Evolutionary conservation across 2,888 invertebrate genomes (phyloP).

Genomic region (Phasia obesa): DNA sequence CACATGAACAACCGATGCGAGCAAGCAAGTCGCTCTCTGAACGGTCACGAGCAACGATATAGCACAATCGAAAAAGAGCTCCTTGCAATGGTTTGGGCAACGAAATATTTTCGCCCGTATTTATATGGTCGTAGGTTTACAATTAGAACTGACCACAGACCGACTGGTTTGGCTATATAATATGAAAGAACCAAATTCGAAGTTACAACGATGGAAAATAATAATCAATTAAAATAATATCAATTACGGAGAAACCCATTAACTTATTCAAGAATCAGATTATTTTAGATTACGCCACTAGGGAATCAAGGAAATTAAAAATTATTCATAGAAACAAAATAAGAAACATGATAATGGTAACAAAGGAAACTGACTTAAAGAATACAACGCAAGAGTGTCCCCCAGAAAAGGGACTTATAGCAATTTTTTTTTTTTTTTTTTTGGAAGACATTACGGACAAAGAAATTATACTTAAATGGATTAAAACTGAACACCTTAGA

Average conservation of each 20-base stretch:
- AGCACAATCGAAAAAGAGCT: neutral
- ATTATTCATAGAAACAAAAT: conserved; percentile 39
- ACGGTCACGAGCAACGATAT: conserved; percentile 19
- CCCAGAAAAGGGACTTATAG: neutral
- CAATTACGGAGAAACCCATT: conserved; percentile 33
- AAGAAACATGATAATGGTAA: conserved; percentile 21
- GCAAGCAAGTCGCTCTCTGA: conserved; percentile 14
- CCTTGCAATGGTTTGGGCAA: conserved; percentile 1
- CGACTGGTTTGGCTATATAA: conserved; percentile 29
- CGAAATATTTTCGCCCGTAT: neutral
- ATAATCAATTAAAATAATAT: conserved; percentile 41
- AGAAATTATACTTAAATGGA: neutral
- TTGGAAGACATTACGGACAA: conserved; percentile 3
- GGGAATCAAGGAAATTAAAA: conserved; percentile 33
- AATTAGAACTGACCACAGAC: conserved; percentile 1
- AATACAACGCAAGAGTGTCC: neutral
- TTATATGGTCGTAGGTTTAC: conserved; percentile 2
- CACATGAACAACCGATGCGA: neutral
- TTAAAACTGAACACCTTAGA: neutral
- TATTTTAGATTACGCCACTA: conserved; percentile 11
- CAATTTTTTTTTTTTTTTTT: conserved; percentile 1
- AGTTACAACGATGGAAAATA: conserved; percentile 51
- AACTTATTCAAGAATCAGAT: conserved; percentile 31
- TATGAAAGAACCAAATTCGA: conserved; percentile 35
- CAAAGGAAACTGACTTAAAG: neutral